Evolutionary conservation across 2,113 vertebrate genomes (phyloP).

Genomic region (Prionailurus viverrinus): DNA sequence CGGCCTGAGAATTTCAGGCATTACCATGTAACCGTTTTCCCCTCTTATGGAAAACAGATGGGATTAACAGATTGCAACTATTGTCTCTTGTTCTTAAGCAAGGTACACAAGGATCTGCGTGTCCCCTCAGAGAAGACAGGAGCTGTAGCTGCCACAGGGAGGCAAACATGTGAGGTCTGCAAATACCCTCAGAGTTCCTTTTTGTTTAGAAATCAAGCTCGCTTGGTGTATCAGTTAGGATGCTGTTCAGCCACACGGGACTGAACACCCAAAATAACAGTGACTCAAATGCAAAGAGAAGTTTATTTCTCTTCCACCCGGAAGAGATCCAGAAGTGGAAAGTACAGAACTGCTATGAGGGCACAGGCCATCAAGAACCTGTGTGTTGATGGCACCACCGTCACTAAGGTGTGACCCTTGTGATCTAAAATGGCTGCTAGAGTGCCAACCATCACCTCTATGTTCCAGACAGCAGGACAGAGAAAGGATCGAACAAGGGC

Average conservation of each 20-base stretch:
- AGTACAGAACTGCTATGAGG: neutral
- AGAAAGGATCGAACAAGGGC: neutral
- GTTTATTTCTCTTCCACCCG: neutral
- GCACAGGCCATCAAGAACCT: neutral
- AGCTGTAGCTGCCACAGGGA: neutral
- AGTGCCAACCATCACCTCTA: neutral
- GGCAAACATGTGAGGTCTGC: neutral
- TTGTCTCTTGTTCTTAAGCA: constrained; percentile 63
- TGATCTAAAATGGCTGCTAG: neutral
- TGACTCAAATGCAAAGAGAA: neutral
- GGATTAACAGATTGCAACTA: constrained; percentile 65
- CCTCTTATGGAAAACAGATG: constrained; percentile 52
- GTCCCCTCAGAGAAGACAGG: neutral
- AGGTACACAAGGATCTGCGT: constrained; percentile 61
- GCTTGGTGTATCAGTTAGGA: neutral
- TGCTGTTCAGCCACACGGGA: neutral
- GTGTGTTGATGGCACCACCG: neutral
- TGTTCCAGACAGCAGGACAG: neutral
- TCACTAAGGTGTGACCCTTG: neutral
- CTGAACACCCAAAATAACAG: constrained; percentile 6
- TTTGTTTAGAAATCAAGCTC: neutral
- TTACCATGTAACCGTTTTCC: neutral
- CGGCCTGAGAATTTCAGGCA: neutral
- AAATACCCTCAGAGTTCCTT: neutral
- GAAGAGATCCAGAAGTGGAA: neutral